A percentile compares a stretch with the other conserved stretches of the same genome.
These are phyloP conservation scores for Pantherophis alleghaniensis DNA, from an alignment of 2,797 vertebrate species.

Conservation along the genomic window DNA sequence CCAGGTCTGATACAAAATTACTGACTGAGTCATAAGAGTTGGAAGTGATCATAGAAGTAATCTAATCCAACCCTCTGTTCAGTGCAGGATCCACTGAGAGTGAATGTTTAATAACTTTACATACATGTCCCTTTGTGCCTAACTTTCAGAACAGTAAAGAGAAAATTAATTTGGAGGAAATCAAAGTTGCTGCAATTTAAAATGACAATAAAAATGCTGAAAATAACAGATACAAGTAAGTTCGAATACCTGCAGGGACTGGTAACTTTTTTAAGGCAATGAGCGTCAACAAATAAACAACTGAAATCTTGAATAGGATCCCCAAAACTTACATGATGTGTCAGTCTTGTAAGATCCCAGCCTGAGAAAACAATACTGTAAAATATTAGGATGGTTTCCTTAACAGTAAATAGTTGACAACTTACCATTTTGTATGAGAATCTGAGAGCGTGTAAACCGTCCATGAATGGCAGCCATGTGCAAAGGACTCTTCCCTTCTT, in stretches of 20 bases:
- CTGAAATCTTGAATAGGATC: neutral
- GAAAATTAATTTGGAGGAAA: neutral
- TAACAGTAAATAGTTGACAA: neutral
- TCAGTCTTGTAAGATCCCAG: neutral
- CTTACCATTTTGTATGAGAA: slow-evolving; percentile 96
- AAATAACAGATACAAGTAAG: neutral
- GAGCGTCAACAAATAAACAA: neutral
- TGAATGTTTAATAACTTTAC: neutral
- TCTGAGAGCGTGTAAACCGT: slow-evolving; percentile 95
- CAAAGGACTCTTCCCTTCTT: slow-evolving; percentile 96
- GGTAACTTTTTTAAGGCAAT: neutral
- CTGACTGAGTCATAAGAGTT: neutral
- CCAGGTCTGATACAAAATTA: neutral
- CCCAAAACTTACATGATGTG: neutral
- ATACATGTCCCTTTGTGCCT: neutral
- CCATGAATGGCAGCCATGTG: slow-evolving; percentile 97
- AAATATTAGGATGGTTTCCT: neutral
- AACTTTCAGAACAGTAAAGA: neutral
- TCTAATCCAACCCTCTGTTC: neutral
- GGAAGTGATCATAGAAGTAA: neutral
- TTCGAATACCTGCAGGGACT: neutral
- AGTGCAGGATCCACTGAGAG: neutral
- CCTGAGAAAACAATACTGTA: neutral
- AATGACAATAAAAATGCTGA: neutral
- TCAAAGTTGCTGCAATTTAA: neutral